A percentile compares a stretch with the other conserved stretches of the same genome.
Conservation (phyloP, 2,113 vertebrate species). For the Bufo gargarizans region DNA sequence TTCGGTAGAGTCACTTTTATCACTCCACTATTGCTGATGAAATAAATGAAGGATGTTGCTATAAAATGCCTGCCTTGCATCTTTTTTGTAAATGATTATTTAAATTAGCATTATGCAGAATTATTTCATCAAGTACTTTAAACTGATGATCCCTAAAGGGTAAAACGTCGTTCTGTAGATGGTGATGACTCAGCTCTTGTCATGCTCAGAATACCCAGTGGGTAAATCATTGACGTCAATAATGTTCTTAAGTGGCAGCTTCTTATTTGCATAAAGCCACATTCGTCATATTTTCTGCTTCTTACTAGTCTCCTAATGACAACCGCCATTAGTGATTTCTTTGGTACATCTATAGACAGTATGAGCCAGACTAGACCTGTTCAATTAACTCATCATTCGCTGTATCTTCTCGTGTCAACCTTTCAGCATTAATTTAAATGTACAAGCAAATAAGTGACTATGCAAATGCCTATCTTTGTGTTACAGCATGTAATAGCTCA, state of each 20-base stretch:
- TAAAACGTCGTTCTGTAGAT: background rate
- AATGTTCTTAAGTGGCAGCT: background rate
- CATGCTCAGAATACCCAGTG: background rate
- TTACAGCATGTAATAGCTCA: no score
- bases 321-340: background rate
- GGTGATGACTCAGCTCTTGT: slow-evolving; percentile 4
- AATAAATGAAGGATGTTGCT: background rate
- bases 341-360: background rate
- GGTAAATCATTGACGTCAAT: slow-evolving; percentile 21
- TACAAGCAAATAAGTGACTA: no score
- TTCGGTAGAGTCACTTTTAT: no score
- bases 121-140: background rate
- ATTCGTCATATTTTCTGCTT: no score
- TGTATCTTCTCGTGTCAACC: background rate
- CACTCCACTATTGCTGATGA: no score
- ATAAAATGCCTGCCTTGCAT: background rate
- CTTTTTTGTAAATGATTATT: background rate
- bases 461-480: no score
- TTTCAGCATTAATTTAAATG: no score
- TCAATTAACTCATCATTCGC: background rate
- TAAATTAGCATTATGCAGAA: background rate
- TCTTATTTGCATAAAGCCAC: background rate
- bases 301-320: background rate
- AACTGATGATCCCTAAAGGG: background rate
- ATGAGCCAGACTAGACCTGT: background rate